Evolutionary conservation across 2,888 invertebrate genomes (phyloP), one percentile per base, ranked within the genome.

Genomic region (Napeogenes sylphis): DNA sequence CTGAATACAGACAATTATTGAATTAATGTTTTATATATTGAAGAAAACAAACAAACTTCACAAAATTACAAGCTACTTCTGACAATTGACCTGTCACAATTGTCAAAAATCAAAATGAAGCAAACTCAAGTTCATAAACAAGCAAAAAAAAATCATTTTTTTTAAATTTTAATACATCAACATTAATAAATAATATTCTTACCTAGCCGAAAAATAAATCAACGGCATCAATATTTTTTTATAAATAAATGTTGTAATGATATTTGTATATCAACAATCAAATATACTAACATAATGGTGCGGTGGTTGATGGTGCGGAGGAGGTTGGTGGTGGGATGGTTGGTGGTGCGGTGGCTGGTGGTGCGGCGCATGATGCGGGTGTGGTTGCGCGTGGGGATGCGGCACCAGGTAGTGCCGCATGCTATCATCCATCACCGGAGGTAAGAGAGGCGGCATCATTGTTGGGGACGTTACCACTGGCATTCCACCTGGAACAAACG

Each of bases 391-490:
- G 70, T 91, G 90, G 67, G 72, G 84, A 73, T 83, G 89, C 66
- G 87, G 83, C 76, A 98, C 92, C 79, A 98, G 95, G 80, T 97
- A 96, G 87, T 98, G 97, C 71, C 97, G 93, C 81, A 98, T 92
- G 75, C 95, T 95, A 87, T 98, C 98, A 88, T 98, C 98, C 75
- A 98, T 94, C 79, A 98, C 97, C 83, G 96, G 98, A 73, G 98
- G 96, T 81, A 98, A 94, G 91, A 97, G 96, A 71, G 96, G 97
- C 62, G 96, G 89, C 85, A 90, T 86, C 89, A 90, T 89, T 35
- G 87, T 80, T 60, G 87, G 96, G 67, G 97, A 97, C 74, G 98
- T 96, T 90, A 97, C 96, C 81, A 98, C 96, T 62, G 97, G 97
- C 93, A 98, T 95, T 68, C 87, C 89, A 66, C 87, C 91, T 90